phyloP scores from a whole-genome alignment of 2,797 vertebrate species.

The Microctenopoma stevenorrisi region DNA sequence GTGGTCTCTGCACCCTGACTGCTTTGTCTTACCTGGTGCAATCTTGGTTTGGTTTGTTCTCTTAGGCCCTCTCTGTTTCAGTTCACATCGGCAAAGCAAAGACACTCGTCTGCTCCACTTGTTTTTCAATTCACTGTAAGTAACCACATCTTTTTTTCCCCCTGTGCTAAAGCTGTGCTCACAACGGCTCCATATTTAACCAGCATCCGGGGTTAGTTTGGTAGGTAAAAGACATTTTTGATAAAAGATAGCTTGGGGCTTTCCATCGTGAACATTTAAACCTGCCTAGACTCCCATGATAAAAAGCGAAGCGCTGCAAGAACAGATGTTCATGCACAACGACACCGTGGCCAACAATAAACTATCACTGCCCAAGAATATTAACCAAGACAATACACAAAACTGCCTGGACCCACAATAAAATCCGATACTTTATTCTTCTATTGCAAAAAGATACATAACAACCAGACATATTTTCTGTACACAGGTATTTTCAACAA shows the following conservation, averaged over 20 bases:
- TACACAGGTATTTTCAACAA: conserved; percentile 40
- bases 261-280: conserved; percentile 73
- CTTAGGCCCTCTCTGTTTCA: conserved; percentile 60
- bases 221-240: conserved; percentile 66
- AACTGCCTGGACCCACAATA: conserved; percentile 23
- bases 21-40: conserved; percentile 76
- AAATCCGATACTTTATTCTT: conserved; percentile 18
- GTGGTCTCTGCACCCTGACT: conserved; percentile 66
- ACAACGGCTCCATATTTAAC: conserved; percentile 77
- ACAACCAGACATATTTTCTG: conserved; percentile 30
- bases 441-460: conserved; percentile 9
- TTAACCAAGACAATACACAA: conserved; percentile 32
- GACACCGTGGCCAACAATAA: conserved; percentile 44
- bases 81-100: conserved; percentile 64
- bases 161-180: conserved; percentile 58
- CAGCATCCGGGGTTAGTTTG: conserved; percentile 70
- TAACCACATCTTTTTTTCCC: conserved; percentile 61
- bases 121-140: conserved; percentile 80
- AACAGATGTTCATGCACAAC: conserved; percentile 41
- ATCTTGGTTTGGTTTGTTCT: conserved; percentile 67
- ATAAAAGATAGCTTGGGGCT: conserved; percentile 66
- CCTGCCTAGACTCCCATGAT: conserved; percentile 46
- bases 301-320: conserved; percentile 37
- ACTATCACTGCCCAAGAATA: conserved; percentile 36
- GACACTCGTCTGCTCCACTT: conserved; percentile 79